phyloP scores from a whole-genome alignment of 2,797 vertebrate genomes.

The Forpus xanthops region DNA sequence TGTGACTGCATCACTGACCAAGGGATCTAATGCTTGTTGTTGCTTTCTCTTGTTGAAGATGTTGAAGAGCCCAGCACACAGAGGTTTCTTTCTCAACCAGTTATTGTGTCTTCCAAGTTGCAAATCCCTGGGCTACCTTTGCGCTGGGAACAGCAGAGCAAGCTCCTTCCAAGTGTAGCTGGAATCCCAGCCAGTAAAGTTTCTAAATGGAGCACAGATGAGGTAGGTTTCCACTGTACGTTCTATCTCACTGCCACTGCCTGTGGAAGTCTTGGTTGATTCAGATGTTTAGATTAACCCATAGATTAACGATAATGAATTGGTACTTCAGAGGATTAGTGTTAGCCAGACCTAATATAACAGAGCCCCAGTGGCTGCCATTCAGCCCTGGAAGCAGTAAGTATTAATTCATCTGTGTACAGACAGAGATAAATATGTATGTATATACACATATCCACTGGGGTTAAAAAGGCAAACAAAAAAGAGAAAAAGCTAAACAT shows the following conservation, averaged over 20 bases:
- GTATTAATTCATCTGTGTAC: neutral
- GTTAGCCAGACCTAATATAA: neutral
- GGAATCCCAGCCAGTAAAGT: constrained; percentile 87
- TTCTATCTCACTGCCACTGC: neutral
- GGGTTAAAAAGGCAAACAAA: neutral
- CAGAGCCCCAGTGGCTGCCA: neutral
- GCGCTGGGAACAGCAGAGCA: constrained; percentile 88
- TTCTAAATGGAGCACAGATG: constrained; percentile 86
- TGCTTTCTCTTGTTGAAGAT: constrained; percentile 54
- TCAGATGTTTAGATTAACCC: neutral
- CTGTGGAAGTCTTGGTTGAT: neutral
- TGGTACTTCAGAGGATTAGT: neutral
- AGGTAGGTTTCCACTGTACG: constrained; percentile 68
- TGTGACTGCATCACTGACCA: neutral
- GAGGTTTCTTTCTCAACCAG: constrained; percentile 79
- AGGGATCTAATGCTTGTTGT: neutral
- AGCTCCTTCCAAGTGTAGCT: constrained; percentile 85
- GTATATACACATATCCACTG: neutral
- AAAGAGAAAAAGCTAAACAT: neutral
- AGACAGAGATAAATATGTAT: accelerated
- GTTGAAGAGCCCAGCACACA: constrained; percentile 71
- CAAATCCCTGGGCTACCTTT: constrained; percentile 79
- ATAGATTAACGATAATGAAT: neutral
- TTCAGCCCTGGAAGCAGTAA: neutral
- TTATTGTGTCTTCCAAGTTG: constrained; percentile 80